Evolutionary conservation across 2,888 invertebrate species (phyloP), one percentile per base, ranked within the genome.

Genomic region (Heliconius hortense): DNA sequence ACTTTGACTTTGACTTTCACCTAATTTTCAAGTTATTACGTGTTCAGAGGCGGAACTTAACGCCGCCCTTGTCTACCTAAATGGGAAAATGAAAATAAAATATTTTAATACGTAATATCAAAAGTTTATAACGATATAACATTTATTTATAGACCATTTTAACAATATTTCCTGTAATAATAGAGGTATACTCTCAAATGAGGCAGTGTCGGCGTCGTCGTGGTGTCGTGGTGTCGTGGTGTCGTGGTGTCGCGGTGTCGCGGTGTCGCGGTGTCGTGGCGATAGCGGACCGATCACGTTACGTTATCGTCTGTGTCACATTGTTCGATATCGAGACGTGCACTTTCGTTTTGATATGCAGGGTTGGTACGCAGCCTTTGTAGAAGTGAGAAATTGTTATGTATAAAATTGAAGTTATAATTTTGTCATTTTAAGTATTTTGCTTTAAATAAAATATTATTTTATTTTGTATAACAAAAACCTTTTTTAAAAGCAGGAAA

Each of bases 241-340:
- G 31, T 78, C 72, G 43, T 74, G 63, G 56, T 68, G 77, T 59
- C 78, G 43, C 1, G 75, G 60, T 43, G 77, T 77, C 79, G 78
- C 39, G 72, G 56, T 68, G 77, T 56, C 78, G 77, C 60, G 71
- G 56, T 68, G 76, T 59, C 78, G 77, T 60, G 66, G 67, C 80
- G 81, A 81, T 81, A 81, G 74, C 77, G 81, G 48, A 56, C 75
- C 82, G 82, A 79, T 89, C 89, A 90, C 89, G 87, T 85, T 80
- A 81, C 86, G 89, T 88, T 91, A 91, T 89, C 89, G 85, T 69
- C 73, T 78, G 81, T 81, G 82, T 82, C 81, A 83, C 91, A 90
- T 90, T 90, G 90, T 89, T 87, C 82, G 87, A 86, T 91, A 91
- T 88, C 89, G 84, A 82, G 88, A 84, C 86, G 83, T 88, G 89